Evolutionary conservation across 2,888 invertebrate species (phyloP).

Genomic region (Subacronicta megacephala): DNA sequence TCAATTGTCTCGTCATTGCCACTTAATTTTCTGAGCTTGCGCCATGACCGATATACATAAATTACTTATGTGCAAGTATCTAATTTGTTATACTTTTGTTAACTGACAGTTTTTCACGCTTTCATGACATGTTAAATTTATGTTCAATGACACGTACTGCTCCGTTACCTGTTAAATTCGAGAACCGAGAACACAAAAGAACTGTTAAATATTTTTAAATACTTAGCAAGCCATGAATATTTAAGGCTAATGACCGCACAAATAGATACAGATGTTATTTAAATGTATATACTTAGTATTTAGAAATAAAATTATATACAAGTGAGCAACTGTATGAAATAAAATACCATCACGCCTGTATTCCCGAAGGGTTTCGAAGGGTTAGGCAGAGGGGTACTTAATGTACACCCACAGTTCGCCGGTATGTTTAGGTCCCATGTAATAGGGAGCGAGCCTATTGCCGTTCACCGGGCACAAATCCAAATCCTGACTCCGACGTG

Average conservation of each 20-base stretch:
- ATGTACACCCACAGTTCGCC: too few relatives aligned
- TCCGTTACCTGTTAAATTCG: conserved; percentile 21
- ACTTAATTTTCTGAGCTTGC: neutral
- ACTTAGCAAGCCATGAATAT: conserved; percentile 7
- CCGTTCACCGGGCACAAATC: too few relatives aligned
- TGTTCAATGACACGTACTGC: conserved; percentile 42
- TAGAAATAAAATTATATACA: too few relatives aligned
- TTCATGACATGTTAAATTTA: conserved; percentile 15
- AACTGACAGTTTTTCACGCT: conserved; percentile 7
- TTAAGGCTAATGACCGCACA: neutral
- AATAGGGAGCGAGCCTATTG: too few relatives aligned
- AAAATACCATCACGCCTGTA: too few relatives aligned
- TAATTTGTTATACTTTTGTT: conserved; percentile 12
- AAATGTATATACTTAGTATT: conserved; percentile 1
- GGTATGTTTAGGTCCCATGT: too few relatives aligned
- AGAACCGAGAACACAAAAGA: conserved; percentile 16
- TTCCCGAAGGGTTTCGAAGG: too few relatives aligned
- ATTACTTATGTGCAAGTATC: neutral
- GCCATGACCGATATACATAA: neutral
- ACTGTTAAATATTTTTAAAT: conserved; percentile 20
- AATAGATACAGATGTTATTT: conserved; percentile 8
- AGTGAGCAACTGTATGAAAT: too few relatives aligned
- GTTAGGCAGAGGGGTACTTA: too few relatives aligned
- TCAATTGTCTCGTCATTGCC: too few relatives aligned
- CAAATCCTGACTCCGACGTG: too few relatives aligned